Evolutionary conservation across 2,113 vertebrate genomes (phyloP), one percentile per base, ranked within the genome.

Genomic region (Embiotoca jacksoni): DNA sequence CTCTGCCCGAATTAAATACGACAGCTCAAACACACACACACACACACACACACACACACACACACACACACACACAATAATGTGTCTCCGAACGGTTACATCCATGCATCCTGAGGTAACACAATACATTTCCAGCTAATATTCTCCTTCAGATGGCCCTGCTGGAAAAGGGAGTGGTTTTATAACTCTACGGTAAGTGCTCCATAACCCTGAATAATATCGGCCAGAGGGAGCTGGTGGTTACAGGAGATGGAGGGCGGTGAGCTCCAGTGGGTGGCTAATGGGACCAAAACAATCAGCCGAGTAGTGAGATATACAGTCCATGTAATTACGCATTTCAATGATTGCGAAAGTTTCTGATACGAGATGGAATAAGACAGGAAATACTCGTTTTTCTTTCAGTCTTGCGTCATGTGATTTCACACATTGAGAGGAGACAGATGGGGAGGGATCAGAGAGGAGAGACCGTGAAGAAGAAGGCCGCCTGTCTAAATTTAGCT

Each of bases 91-190:
- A 80, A 31, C 4, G 31, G 54, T 65, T 58, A 49, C 30, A 10
- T 78, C 32, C 59, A 55, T 68, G 49, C 41, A 54, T 23, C 49
- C 71, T 66, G 82, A 41, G 61, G 85, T 81, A 89, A 89, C 71
- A 67, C 75, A 67, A 90, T 67, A 84, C 74, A 66, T 76, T 68
- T 54, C 80, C 39, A 8, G 74, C 60, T 33, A 4, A 63, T 78
- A 50, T 76, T 79, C 39, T 46, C 64, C 64, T 61, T 78, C 71
- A 68, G 53, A 36, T 33, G 33, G 66, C 79, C 83, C 65, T 66
- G 4, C 72, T 72, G 80, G 58, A 84, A 56, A 33, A 71, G 70
- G 83, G 85, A 83, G 85, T 14, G 81, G 68, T 67, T 82, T 82
- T 52, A 59, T 75, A 70, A 33, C 52, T 59, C 11, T 7, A 7